phyloP scores from a whole-genome alignment of 2,113 vertebrate genomes.

The Chloebia gouldiae region DNA sequence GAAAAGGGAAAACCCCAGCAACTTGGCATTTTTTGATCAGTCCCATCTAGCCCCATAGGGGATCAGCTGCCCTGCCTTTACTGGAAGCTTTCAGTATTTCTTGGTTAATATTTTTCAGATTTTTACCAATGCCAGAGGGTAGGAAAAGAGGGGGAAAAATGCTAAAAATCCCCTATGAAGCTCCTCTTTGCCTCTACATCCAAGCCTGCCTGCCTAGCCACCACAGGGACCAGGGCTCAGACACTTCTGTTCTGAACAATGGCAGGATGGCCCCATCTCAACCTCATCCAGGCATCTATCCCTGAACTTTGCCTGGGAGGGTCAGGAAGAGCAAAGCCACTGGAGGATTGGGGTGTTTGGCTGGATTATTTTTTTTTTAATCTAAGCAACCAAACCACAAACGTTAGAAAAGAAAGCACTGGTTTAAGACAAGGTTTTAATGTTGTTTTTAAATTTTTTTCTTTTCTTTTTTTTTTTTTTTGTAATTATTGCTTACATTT shows the following conservation, averaged over 20 bases:
- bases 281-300: not conserved
- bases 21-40: not conserved
- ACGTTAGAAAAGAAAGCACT: not conserved
- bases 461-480: too few species aligned
- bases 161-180: rapidly evolving
- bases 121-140: not conserved
- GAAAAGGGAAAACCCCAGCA: not conserved
- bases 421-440: not conserved
- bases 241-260: not conserved
- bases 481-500: not conserved
- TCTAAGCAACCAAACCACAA: not conserved
- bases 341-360: not conserved
- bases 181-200: rapidly evolving
- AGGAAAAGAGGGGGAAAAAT: not conserved
- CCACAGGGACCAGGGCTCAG: not conserved
- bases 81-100: not conserved
- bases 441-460: not conserved
- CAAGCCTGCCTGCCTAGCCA: not conserved
- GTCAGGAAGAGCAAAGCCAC: not conserved
- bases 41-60: rapidly evolving
- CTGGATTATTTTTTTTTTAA: not conserved
- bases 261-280: not conserved
- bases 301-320: not conserved
- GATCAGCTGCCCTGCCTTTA: not conserved
- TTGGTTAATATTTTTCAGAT: not conserved